Conservation (phyloP, 2,113 vertebrate species). For the Bufo bufo region DNA sequence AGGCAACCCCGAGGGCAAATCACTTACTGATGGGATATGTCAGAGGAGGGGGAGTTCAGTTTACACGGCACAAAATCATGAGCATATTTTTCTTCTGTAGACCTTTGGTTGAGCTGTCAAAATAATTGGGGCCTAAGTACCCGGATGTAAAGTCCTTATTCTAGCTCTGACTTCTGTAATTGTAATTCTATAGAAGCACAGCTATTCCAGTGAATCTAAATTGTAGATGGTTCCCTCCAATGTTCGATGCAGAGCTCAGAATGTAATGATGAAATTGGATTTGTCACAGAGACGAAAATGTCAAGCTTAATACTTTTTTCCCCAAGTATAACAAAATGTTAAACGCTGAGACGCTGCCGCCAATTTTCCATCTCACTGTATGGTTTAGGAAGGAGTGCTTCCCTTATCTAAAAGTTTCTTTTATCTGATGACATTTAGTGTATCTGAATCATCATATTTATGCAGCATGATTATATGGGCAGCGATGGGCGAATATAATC, state of each 20-base stretch:
- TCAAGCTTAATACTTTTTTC: background rate
- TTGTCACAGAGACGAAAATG: conserved; percentile 37
- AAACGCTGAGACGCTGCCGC: conserved; percentile 31
- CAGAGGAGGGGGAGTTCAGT: no score
- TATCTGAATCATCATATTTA: conserved; percentile 49
- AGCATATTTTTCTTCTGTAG: no score
- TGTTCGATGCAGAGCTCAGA: background rate
- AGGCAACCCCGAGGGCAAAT: no score
- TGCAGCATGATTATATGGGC: conserved; percentile 19
- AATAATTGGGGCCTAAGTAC: no score
- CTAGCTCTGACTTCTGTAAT: no score
- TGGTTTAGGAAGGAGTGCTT: background rate
- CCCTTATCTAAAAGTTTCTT: conserved; percentile 30
- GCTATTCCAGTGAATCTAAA: background rate
- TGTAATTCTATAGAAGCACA: background rate
- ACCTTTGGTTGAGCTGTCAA: no score
- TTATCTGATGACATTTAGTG: conserved; percentile 55
- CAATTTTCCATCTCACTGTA: conserved; percentile 24
- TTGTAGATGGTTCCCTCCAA: background rate
- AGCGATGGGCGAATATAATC: conserved; percentile 17
- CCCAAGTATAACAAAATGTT: conserved; percentile 28
- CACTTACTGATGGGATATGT: no score
- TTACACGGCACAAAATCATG: no score
- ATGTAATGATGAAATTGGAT: conserved; percentile 12
- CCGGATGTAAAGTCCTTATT: no score